Evolutionary conservation across 2,888 invertebrate species (phyloP), one percentile per base, ranked within the genome.

Genomic region (Pinctada fucata): DNA sequence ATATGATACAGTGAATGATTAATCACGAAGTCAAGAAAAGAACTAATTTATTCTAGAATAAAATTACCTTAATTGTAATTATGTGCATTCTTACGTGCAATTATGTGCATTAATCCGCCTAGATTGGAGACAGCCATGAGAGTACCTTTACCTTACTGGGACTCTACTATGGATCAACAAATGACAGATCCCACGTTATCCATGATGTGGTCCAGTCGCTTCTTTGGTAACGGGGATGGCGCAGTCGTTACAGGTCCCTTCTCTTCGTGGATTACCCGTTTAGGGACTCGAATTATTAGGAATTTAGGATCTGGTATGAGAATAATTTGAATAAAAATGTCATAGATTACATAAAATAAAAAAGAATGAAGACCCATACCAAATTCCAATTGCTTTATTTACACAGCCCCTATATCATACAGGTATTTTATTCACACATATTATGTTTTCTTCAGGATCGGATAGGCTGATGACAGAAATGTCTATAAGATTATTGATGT

Each of bases 111-210:
- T 31, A 31, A 31, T 31, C 31, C 31, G 31, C 31, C 31, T 16
- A 78, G 78, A 13, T 58, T 78, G 51, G 78, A 78, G 51, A 73
- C 70, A 5, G 78, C 78, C 16, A 72, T 74, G 31, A 66, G 74
- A 51, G 64, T 68, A 2, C 63, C 72, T 3, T 3, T 78, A 31
- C 72, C 73, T 2, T 78, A 78, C 64, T 78, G 78, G 78, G 78
- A 78, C 72, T 68, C 63, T 13, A 78, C 74, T 4, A 48, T 78
- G 58, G 78, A 78, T 74, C n/a, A 48, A 4, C 63, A 47, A 4
- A 58, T 78, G 48, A 63, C n/a, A 2, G 73, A 74, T 31, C 78
- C 78, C 6, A 73, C 65, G 4, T 47, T 47, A 8, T 78, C 78
- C 13, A 74, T 78, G 3, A 3, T 78, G 47, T 78, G 73, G 69